phyloP scores from a whole-genome alignment of 2,888 invertebrate species.

The Pyrgus malvae region DNA sequence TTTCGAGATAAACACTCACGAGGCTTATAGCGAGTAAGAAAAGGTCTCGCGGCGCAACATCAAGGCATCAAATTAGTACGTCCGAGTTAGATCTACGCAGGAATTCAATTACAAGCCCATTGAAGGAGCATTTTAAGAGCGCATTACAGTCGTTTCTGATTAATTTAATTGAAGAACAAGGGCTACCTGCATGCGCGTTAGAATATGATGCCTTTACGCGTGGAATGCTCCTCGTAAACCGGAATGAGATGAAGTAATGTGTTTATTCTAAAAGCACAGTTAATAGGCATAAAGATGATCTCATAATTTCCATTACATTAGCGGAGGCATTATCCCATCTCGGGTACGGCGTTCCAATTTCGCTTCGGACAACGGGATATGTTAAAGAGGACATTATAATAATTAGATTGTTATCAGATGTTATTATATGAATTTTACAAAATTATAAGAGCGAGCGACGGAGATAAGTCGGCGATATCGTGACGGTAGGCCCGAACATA shows the following conservation, averaged over 20 bases:
- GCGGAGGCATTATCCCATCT: slow-evolving; percentile 69
- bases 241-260: slow-evolving; percentile 54
- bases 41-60: slow-evolving; percentile 5
- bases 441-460: slow-evolving; percentile 73
- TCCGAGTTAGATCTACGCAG: slow-evolving; percentile 16
- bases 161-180: slow-evolving; percentile 49
- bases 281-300: slow-evolving; percentile 68
- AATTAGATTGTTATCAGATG: slow-evolving; percentile 80
- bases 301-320: slow-evolving; percentile 74
- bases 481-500: slow-evolving; percentile 67
- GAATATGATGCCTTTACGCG: slow-evolving; percentile 41
- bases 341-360: slow-evolving; percentile 62
- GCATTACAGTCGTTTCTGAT: slow-evolving; percentile 39
- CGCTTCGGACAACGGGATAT: slow-evolving; percentile 66
- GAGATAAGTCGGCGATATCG: slow-evolving; percentile 75
- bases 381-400: slow-evolving; percentile 81
- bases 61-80: slow-evolving; percentile 21
- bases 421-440: slow-evolving; percentile 79
- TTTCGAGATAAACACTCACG: neutral
- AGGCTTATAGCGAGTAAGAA: slow-evolving; percentile 7
- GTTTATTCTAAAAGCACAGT: slow-evolving; percentile 76
- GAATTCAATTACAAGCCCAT: slow-evolving; percentile 26
- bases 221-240: slow-evolving; percentile 47
- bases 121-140: slow-evolving; percentile 30
- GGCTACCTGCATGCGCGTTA: slow-evolving; percentile 39